Conservation (phyloP, 2,113 vertebrate genomes). For the Mystacornis crossleyi region DNA sequence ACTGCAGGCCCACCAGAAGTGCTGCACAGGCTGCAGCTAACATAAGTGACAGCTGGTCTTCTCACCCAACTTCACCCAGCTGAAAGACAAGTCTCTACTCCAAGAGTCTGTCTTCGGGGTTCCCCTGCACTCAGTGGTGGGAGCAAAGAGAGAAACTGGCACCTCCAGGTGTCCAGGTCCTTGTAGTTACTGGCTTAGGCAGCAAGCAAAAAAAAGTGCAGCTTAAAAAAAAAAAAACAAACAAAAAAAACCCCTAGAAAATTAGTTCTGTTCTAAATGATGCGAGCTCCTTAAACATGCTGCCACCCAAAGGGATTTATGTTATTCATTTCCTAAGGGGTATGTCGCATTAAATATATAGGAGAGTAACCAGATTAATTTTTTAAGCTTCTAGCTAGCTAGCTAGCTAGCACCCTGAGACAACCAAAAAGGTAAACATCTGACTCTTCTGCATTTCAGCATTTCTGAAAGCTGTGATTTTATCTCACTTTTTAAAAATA, state of each 20-base stretch:
- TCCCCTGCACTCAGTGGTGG: not conserved
- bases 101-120: not conserved
- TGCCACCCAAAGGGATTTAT: not conserved
- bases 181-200: not conserved
- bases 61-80: not conserved
- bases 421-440: not conserved
- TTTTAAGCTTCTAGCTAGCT: not conserved
- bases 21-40: not conserved
- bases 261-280: not conserved
- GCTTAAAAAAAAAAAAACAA: not conserved
- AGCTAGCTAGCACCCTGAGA: not conserved
- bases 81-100: not conserved
- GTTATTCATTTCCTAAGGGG: not conserved
- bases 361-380: not conserved
- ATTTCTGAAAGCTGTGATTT: not conserved
- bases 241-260: not conserved
- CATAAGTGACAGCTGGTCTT: not conserved
- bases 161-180: not conserved
- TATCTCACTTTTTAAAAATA: not conserved
- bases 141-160: not conserved
- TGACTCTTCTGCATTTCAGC: not conserved
- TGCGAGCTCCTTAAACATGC: not conserved
- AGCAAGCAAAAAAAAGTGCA: not conserved
- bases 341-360: not conserved
- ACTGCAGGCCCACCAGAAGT: not conserved